phyloP scores from a whole-genome alignment of 2,797 vertebrate genomes.

The Falco peregrinus region DNA sequence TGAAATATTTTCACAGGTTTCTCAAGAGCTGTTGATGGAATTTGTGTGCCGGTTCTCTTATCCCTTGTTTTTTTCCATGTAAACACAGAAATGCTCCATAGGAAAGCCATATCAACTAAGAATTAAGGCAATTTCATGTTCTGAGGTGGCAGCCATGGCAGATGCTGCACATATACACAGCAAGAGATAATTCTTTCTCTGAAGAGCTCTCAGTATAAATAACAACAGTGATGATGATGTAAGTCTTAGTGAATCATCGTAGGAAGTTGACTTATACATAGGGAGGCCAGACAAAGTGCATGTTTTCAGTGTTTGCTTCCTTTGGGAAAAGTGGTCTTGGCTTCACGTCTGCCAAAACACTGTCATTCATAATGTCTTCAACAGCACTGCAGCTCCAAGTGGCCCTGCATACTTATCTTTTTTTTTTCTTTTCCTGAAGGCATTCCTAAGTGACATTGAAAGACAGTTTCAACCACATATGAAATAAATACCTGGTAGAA shows the following conservation, averaged over 20 bases:
- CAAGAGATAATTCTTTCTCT: neutral
- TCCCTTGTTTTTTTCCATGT: neutral
- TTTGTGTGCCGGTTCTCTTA: neutral
- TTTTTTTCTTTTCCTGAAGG: neutral
- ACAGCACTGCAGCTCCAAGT: neutral
- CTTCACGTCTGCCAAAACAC: constrained; percentile 6
- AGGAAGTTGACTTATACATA: constrained; percentile 10
- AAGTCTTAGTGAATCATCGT: constrained; percentile 26
- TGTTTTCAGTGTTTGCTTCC: constrained; percentile 20
- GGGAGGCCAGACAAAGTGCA: neutral
- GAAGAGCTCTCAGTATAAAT: constrained; percentile 24
- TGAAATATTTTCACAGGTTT: neutral
- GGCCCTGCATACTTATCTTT: neutral
- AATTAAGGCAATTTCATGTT: neutral
- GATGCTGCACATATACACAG: neutral
- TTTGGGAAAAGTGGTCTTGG: constrained; percentile 3
- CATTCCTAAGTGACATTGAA: neutral
- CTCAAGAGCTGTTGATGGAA: neutral
- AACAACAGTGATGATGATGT: constrained; percentile 23
- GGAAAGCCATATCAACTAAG: neutral
- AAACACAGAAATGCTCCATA: neutral
- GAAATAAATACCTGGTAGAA: neutral
- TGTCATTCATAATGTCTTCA: neutral
- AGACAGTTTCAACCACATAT: neutral
- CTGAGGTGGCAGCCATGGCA: neutral